Percentiles rank a stretch among this genome's conserved stretches.
Evolutionary conservation across 2,797 vertebrate species (phyloP).

Genomic region (Ciconia nigra): DNA sequence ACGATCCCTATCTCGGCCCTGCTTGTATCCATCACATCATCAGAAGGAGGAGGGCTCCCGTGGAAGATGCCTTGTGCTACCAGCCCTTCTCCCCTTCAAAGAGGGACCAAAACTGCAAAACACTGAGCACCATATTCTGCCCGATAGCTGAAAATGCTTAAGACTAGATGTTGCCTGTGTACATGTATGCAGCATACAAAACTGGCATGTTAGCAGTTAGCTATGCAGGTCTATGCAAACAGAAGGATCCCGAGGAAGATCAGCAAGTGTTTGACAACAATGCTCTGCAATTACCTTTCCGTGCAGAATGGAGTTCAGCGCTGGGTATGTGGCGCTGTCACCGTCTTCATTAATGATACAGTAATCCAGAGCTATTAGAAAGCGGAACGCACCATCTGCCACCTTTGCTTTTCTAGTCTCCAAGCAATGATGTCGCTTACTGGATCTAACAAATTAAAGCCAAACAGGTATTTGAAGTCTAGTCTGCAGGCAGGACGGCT

Average conservation of each 20-base stretch:
- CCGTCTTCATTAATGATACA: rapidly evolving
- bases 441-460: neutral
- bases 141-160: rapidly evolving
- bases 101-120: neutral
- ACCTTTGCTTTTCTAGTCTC: neutral
- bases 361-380: neutral
- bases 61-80: neutral
- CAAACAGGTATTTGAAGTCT: neutral
- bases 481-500: neutral
- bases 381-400: rapidly evolving
- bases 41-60: neutral
- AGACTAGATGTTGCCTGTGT: no score
- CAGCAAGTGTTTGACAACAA: neutral
- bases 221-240: neutral
- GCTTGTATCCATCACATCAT: rapidly evolving
- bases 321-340: neutral
- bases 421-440: neutral
- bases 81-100: neutral
- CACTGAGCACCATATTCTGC: neutral
- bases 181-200: rapidly evolving
- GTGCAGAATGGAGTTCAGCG: neutral
- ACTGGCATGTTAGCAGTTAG: neutral
- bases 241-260: neutral
- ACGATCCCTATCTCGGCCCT: rapidly evolving
- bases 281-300: neutral